A percentile compares a stretch with the other conserved stretches of the same genome.
These are phyloP conservation scores for Phrynocephalus forsythii DNA, from an alignment of 2,797 vertebrate genomes.

Conservation along the genomic window DNA sequence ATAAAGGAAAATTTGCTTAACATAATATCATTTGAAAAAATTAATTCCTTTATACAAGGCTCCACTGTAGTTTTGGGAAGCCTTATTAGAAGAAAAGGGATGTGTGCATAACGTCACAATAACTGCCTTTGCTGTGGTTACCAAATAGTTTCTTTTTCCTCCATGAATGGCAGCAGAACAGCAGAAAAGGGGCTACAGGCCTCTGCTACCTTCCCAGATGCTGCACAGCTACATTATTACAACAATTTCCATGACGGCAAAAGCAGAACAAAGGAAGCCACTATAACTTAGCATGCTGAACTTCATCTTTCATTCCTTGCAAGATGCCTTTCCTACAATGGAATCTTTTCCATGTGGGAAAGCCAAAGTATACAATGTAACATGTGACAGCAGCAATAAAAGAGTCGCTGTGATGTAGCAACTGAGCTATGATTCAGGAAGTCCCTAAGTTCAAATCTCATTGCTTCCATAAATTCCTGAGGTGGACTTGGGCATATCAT, in stretches of 20 bases:
- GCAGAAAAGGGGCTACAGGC: too few relatives aligned
- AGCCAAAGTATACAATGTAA: background rate
- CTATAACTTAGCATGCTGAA: background rate
- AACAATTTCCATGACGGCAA: background rate
- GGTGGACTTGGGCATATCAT: background rate
- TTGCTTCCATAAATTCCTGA: background rate
- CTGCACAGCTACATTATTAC: constrained; percentile 16
- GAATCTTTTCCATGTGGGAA: background rate
- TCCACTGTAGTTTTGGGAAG: too few relatives aligned
- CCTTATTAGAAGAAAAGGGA: background rate
- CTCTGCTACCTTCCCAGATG: constrained; percentile 14
- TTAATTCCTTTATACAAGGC: too few relatives aligned
- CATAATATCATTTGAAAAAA: too few relatives aligned
- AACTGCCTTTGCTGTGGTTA: background rate
- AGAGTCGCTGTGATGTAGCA: too few relatives aligned
- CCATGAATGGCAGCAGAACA: background rate
- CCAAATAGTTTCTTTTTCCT: background rate
- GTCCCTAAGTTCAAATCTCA: background rate
- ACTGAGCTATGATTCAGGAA: background rate
- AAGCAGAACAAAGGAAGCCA: background rate
- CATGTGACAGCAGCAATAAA: too few relatives aligned
- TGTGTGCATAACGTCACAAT: background rate
- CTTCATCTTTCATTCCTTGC: background rate
- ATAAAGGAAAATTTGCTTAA: too few relatives aligned
- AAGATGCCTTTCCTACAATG: background rate